These are phyloP conservation scores for Carduelis carduelis DNA, from an alignment of 2,797 vertebrate genomes.

Conservation along the genomic window DNA sequence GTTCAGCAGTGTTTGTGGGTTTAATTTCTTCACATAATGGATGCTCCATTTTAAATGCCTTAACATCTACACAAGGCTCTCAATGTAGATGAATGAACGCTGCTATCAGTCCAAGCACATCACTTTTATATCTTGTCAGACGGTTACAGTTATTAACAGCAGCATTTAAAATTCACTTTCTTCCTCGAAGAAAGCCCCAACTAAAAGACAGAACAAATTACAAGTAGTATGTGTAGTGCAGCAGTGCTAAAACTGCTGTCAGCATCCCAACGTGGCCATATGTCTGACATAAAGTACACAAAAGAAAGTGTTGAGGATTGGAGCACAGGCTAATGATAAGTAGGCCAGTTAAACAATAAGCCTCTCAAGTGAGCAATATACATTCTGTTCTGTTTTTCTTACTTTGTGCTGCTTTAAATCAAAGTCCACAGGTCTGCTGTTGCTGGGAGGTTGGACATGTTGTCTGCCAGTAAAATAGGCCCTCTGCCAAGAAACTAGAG, in stretches of 20 bases:
- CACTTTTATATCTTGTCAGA: conserved; percentile 14
- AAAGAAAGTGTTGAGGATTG: conserved; percentile 36
- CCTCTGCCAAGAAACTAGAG: conserved; percentile 69
- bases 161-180: conserved; percentile 38
- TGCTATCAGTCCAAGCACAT: neutral
- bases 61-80: neutral
- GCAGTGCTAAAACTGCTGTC: conserved; percentile 50
- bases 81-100: neutral
- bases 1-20: neutral
- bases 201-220: conserved; percentile 20
- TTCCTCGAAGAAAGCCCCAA: neutral
- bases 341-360: conserved; percentile 17
- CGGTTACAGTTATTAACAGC: neutral
- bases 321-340: conserved; percentile 4
- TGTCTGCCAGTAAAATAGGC: conserved; percentile 67
- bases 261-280: conserved; percentile 41
- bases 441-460: conserved; percentile 61
- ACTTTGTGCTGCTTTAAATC: conserved; percentile 54
- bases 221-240: neutral
- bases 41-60: neutral
- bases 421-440: conserved; percentile 29
- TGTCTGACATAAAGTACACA: conserved; percentile 51
- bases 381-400: conserved; percentile 54
- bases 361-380: conserved; percentile 46
- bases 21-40: neutral